A percentile compares a stretch with the other conserved stretches of the same genome.
phyloP scores from a whole-genome alignment of 1,140 invertebrate species.

The Cotesia glomerata region DNA sequence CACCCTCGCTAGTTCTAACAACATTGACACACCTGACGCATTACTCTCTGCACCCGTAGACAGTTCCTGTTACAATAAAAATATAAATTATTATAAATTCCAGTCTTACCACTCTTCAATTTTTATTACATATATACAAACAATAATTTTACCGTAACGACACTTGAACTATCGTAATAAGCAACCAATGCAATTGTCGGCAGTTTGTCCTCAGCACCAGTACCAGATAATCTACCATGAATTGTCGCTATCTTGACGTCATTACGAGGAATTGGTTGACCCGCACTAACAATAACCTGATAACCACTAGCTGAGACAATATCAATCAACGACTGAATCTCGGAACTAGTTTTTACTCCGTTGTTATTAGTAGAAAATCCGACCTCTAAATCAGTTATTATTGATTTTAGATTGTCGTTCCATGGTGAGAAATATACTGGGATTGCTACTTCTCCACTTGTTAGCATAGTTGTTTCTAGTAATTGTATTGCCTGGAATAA shows the following conservation, averaged over 20 bases:
- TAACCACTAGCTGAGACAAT: slow-evolving; percentile 92
- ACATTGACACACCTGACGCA: slow-evolving; percentile 87
- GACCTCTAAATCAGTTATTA: slow-evolving; percentile 77
- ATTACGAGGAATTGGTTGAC: slow-evolving; percentile 72
- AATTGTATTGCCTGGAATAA: not conserved
- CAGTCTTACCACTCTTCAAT: too few relatives aligned
- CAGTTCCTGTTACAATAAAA: slow-evolving; percentile 70
- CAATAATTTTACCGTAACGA: slow-evolving; percentile 77
- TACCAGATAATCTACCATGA: slow-evolving; percentile 85
- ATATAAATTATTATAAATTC: not conserved
- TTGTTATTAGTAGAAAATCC: slow-evolving; percentile 66
- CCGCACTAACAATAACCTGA: slow-evolving; percentile 79
- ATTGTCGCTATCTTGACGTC: slow-evolving; percentile 85
- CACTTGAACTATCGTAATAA: slow-evolving; percentile 90
- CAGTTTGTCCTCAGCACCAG: slow-evolving; percentile 77
- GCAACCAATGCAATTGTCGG: slow-evolving; percentile 90
- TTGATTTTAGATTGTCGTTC: slow-evolving; percentile 74
- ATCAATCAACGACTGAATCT: slow-evolving; percentile 80
- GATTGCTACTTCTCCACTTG: slow-evolving; percentile 76
- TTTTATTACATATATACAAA: too few relatives aligned
- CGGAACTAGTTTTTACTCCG: slow-evolving; percentile 61
- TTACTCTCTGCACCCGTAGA: slow-evolving; percentile 90
- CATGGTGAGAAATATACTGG: slow-evolving; percentile 90
- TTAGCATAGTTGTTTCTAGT: slow-evolving; percentile 65
- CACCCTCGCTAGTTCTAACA: slow-evolving; percentile 87